A percentile compares a stretch with the other conserved stretches of the same genome.
Conservation (phyloP, 2,888 invertebrate species). For the Stegana nigrithorax region DNA sequence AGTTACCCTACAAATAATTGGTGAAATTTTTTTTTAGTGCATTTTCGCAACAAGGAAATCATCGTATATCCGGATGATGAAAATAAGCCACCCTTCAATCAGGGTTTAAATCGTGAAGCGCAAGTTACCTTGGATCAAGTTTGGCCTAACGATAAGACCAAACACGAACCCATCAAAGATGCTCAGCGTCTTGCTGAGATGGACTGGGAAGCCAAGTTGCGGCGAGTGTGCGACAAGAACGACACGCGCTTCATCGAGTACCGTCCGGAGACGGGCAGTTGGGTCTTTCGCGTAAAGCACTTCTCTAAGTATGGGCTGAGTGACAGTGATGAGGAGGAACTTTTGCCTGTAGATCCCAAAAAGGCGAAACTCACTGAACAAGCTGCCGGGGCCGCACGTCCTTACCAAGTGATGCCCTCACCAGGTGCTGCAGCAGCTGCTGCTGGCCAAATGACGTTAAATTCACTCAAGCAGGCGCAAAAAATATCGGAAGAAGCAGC, state of each 20-base stretch:
- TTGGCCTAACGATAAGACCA: slow-evolving; percentile 91
- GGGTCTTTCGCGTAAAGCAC: slow-evolving; percentile 95
- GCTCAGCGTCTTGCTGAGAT: slow-evolving; percentile 80
- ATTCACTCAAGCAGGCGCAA: slow-evolving; percentile 46
- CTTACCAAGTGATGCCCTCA: too few relatives aligned
- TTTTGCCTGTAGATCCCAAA: slow-evolving; percentile 68
- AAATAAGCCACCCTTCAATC: slow-evolving; percentile 87
- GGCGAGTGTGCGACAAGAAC: slow-evolving; percentile 86
- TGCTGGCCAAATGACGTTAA: slow-evolving; percentile 39
- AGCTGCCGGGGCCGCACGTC: slow-evolving; percentile 22
- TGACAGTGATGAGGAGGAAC: slow-evolving; percentile 92
- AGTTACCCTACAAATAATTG: neutral
- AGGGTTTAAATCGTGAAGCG: slow-evolving; percentile 89
- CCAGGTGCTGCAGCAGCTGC: slow-evolving; percentile 19
- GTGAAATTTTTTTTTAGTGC: slow-evolving; percentile 76
- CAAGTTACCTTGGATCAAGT: slow-evolving; percentile 91
- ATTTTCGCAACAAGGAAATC: slow-evolving; percentile 94
- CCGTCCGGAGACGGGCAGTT: slow-evolving; percentile 94
- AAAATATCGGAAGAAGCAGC: slow-evolving; percentile 52
- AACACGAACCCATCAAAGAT: slow-evolving; percentile 82
- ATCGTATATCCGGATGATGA: slow-evolving; percentile 93
- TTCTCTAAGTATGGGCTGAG: slow-evolving; percentile 93
- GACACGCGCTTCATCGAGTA: slow-evolving; percentile 94
- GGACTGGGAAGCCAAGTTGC: slow-evolving; percentile 87
- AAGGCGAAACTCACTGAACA: slow-evolving; percentile 59